Evolutionary conservation across 1,140 invertebrate genomes (phyloP), one percentile per base, ranked within the genome.

Genomic region (Leptinotarsa defecta): DNA sequence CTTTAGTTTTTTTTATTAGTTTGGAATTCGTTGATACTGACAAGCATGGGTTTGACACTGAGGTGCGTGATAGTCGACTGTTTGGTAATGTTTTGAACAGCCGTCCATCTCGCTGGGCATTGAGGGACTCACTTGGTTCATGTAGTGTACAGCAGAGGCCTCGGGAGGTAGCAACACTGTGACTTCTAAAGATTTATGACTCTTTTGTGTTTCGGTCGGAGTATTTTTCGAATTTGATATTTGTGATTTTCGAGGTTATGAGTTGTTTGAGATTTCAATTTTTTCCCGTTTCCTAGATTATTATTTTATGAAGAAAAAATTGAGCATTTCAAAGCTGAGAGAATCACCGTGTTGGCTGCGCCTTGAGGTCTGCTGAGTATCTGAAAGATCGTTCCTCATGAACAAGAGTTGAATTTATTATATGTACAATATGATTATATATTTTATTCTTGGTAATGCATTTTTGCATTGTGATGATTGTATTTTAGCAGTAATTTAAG

Each of bases 381-480:
- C 24, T 11, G 20, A 27, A 76, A 75, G 72, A 85, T 82, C 83
- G 75, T 79, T 80, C 83, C 83, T 85, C 82, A 82, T 82, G 82
- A 81, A 80, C 82, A 85, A 62, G 86, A 87, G 87, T 89, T 43
- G 86, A 87, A 87, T 89, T 88, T 89, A 89, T 89, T 88, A 90
- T 90, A 89, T 91, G 90, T 91, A 88, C 82, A 86, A 88, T 88
- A 89, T 43, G 34, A 43, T 43, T 43, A 43, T 91, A 91, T 92
- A 91, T 91, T 91, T 91, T 92, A 91, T 91, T 91, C 89, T 90
- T 91, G 90, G 90, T 90, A 89, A 91, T 91, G 90, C 91, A 91
- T 89, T 89, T 80, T 92, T 92, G 91, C 91, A 90, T 92, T 91
- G 91, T 92, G 90, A 92, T 91, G 77, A 74, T 76, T 74, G 90